Evolutionary conservation across 1,140 invertebrate genomes (phyloP).

Genomic region (Heliconius hermathena): DNA sequence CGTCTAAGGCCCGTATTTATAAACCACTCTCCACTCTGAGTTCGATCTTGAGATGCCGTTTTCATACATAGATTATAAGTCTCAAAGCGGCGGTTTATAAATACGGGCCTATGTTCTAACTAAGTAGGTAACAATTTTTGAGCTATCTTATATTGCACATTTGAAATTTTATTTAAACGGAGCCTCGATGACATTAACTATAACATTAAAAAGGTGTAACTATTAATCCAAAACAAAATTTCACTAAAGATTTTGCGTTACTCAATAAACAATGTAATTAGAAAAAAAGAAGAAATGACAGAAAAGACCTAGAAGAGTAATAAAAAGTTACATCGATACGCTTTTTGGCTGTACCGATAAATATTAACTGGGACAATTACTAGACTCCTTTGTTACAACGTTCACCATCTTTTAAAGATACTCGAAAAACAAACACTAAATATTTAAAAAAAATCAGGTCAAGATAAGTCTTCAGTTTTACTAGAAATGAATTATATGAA

Average conservation of each 20-base stretch:
- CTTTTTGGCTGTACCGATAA: neutral
- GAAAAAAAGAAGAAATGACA: neutral
- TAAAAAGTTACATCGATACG: neutral
- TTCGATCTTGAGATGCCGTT: no score
- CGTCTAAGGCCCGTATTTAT: neutral
- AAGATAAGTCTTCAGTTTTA: neutral
- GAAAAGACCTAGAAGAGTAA: neutral
- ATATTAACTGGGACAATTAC: neutral
- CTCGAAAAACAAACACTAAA: neutral
- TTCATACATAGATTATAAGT: no score
- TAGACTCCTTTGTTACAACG: neutral
- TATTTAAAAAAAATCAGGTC: neutral
- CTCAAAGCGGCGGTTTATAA: no score
- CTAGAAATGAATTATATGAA: neutral
- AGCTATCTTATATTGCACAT: constrained; percentile 66
- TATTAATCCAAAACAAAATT: no score
- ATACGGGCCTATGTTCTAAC: no score
- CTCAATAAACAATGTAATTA: neutral
- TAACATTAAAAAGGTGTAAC: neutral
- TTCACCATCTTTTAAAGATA: neutral
- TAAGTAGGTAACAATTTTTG: constrained; percentile 66
- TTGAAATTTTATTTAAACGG: constrained; percentile 21
- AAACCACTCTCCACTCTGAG: no score
- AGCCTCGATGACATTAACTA: neutral
- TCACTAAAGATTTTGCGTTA: no score